Base-by-base conservation (phyloP, 1,140 invertebrate species). In the Dendrolimus kikuchii region DNA sequence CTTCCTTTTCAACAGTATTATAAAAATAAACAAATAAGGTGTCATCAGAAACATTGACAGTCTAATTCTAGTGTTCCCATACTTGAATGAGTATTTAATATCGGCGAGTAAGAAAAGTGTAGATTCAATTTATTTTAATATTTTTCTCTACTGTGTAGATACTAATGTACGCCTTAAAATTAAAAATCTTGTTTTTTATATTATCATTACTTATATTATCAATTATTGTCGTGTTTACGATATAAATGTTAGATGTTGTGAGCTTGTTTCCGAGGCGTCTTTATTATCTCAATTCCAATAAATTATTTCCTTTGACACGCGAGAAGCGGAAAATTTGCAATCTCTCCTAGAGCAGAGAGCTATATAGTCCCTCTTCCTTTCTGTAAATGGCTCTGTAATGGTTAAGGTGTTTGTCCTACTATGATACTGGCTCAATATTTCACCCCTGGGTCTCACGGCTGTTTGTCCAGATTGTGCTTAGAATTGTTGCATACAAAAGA, bases 381-480 rank as follows among this genome's bases (percentile, higher is more conserved):
- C 67, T 77, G 75, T 80, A 76, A 77, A 82, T 74, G 66, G 69
- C 71, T 75, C 74, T 77, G 70, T 81, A 77, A 83, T 77, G 65
- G 69, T 70, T 67, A 73, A 73, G 60, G 66, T 59, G 67, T 74
- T 65, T 69, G 60, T 69, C 70, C 64, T 60, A 63, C 64, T 68
- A 68, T 75, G 68, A 77, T 70, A 76, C 60, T 57, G 72, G 60
- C 60, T 74, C 74, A 63, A 80, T 81, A 78, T 73, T 76, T 84
- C 72, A 78, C 70, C 59, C 56, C 62, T 54, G 69, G 59, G 77
- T 71, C 74, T 71, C 73, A 66, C 73, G 71, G 60, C 74, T 73
- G 77, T 75, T 81, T 73, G 76, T 82, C 71, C 78, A 73, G 64
- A 67, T 72, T 71, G 70, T 69, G 68, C 70, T 71, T 66, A 64